A percentile compares a stretch with the other conserved stretches of the same genome.
phyloP scores from a whole-genome alignment of 2,113 vertebrate genomes.

The Rhegmatorhina hoffmannsi region DNA sequence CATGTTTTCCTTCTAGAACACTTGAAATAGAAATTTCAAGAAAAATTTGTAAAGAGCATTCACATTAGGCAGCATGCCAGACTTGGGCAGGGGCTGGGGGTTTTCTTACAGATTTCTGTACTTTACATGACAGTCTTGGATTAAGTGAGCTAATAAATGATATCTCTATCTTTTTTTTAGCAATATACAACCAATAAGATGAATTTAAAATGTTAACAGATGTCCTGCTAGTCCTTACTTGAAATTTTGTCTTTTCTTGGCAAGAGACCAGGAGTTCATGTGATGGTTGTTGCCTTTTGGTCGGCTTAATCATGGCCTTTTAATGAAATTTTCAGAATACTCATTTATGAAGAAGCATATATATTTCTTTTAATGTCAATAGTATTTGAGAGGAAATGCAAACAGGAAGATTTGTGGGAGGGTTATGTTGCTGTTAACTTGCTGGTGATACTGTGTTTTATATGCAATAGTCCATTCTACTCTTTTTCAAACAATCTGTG shows the following conservation, averaged over 20 bases:
- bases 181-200: not conserved
- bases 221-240: not conserved
- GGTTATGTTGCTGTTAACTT: not conserved
- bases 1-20: not conserved
- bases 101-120: not conserved
- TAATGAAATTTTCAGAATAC: not conserved
- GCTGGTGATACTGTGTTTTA: not conserved
- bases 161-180: not conserved
- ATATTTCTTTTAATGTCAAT: not conserved
- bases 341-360: not conserved
- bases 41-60: not conserved
- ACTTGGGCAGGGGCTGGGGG: not conserved
- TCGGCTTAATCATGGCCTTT: not conserved
- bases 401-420: not conserved
- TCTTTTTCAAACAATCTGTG: not conserved
- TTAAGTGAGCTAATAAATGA: not conserved
- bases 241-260: not conserved
- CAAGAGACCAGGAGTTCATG: not conserved
- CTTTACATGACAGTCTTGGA: not conserved
- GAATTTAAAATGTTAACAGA: not conserved
- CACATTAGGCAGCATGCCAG: fast-evolving
- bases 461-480: not conserved
- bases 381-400: not conserved
- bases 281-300: not conserved
- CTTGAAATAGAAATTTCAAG: not conserved